These are phyloP conservation scores for Molorchus minor DNA, from an alignment of 2,888 invertebrate species.

Conservation along the genomic window DNA sequence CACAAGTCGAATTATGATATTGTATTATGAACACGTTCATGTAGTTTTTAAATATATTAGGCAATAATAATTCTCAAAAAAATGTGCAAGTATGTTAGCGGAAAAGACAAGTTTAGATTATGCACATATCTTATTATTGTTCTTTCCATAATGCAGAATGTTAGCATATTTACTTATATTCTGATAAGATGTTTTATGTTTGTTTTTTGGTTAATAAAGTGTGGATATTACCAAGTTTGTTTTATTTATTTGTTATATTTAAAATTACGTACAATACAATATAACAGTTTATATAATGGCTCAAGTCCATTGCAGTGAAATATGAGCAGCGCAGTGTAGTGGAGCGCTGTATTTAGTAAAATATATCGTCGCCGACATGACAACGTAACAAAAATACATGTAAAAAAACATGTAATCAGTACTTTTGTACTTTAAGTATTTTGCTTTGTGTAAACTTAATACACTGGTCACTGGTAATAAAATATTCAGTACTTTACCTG, in stretches of 20 bases:
- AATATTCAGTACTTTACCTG: too few relatives aligned
- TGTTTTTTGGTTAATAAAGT: conserved; percentile 63
- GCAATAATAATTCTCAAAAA: conserved; percentile 47
- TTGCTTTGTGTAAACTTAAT: too few relatives aligned
- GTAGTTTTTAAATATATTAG: conserved; percentile 50
- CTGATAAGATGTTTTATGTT: conserved; percentile 60
- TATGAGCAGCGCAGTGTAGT: too few relatives aligned
- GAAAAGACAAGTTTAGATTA: conserved; percentile 60
- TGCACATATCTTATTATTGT: conserved; percentile 61
- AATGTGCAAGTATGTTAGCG: conserved; percentile 46
- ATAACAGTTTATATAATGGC: too few relatives aligned
- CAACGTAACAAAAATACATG: too few relatives aligned
- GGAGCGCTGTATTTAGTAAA: too few relatives aligned
- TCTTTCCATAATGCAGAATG: conserved; percentile 62
- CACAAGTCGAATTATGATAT: conserved; percentile 48
- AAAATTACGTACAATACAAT: not conserved
- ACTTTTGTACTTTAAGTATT: too few relatives aligned
- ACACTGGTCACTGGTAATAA: too few relatives aligned
- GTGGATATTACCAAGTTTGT: conserved; percentile 55
- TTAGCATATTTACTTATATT: conserved; percentile 60
- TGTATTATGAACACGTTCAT: conserved; percentile 49
- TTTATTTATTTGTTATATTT: conserved; percentile 1
- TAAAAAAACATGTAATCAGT: too few relatives aligned
- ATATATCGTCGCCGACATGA: too few relatives aligned
- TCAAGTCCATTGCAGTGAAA: too few relatives aligned